phyloP scores from a whole-genome alignment of 2,888 invertebrate genomes.

The Pseudeuparius sepicola region DNA sequence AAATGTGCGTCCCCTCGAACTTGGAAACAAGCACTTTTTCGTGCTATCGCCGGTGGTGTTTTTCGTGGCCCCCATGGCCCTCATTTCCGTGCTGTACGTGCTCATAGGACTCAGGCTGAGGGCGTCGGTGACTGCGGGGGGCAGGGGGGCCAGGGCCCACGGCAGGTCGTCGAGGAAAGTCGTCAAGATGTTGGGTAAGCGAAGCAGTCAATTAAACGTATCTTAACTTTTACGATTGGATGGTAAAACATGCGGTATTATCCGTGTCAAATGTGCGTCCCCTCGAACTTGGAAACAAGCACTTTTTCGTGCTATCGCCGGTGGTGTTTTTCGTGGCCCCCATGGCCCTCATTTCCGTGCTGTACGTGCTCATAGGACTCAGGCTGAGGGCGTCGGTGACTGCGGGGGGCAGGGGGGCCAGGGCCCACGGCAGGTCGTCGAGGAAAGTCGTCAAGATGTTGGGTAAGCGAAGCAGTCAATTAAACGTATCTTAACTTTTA shows the following conservation, averaged over 20 bases:
- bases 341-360: constrained; percentile 74
- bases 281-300: too few relatives aligned
- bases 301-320: constrained; percentile 71
- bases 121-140: constrained; percentile 39
- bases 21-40: too few relatives aligned
- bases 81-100: constrained; percentile 73
- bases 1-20: too few relatives aligned
- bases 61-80: constrained; percentile 79
- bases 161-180: constrained; percentile 38
- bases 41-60: constrained; percentile 73
- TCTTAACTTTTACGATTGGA: too few relatives aligned
- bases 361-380: constrained; percentile 68
- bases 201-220: too few relatives aligned
- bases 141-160: constrained; percentile 27
- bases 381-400: constrained; percentile 52
- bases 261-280: too few relatives aligned
- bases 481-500: too few relatives aligned
- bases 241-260: too few relatives aligned
- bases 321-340: constrained; percentile 78
- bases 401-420: constrained; percentile 26
- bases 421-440: constrained; percentile 32
- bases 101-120: constrained; percentile 64
- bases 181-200: constrained; percentile 53
- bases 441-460: constrained; percentile 49
- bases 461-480: too few relatives aligned